These are phyloP conservation scores for Brachyistius frenatus DNA, from an alignment of 2,113 vertebrate genomes.

Conservation along the genomic window DNA sequence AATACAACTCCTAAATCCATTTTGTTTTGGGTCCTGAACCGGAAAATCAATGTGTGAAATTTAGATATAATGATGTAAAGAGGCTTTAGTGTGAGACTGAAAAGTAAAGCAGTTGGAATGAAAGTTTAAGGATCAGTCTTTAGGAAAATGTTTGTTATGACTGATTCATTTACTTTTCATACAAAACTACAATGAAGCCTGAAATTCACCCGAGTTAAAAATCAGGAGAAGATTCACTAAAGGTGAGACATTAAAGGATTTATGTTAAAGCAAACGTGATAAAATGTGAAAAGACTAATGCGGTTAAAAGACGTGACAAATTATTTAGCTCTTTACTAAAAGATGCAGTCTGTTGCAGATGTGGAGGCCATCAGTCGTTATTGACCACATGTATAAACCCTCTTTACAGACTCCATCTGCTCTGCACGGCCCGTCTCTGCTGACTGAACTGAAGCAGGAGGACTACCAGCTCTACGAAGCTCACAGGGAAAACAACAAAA, in stretches of 20 bases:
- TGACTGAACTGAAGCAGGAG: neutral
- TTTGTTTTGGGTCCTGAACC: neutral
- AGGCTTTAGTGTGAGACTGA: neutral
- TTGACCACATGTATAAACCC: constrained; percentile 3
- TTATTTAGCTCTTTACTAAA: constrained; percentile 7
- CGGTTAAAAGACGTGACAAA: neutral
- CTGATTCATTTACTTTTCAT: too few species aligned
- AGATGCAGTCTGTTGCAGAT: constrained; percentile 13
- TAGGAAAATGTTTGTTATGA: neutral
- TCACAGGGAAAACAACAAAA: constrained; percentile 3
- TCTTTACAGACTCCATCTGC: constrained; percentile 45
- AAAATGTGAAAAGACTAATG: neutral
- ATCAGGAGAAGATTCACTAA: neutral
- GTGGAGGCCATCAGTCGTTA: constrained; percentile 8
- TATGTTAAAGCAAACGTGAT: neutral
- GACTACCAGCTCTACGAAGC: constrained; percentile 10
- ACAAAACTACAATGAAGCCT: too few species aligned
- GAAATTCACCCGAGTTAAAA: neutral
- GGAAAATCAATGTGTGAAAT: neutral
- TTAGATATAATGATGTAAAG: neutral
- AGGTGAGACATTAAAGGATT: neutral
- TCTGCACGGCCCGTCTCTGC: constrained; percentile 10
- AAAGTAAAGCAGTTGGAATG: neutral
- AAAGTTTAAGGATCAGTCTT: neutral
- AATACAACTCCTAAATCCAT: neutral